Evolutionary conservation across 2,888 invertebrate species (phyloP).

Genomic region (Acleris holmiana): DNA sequence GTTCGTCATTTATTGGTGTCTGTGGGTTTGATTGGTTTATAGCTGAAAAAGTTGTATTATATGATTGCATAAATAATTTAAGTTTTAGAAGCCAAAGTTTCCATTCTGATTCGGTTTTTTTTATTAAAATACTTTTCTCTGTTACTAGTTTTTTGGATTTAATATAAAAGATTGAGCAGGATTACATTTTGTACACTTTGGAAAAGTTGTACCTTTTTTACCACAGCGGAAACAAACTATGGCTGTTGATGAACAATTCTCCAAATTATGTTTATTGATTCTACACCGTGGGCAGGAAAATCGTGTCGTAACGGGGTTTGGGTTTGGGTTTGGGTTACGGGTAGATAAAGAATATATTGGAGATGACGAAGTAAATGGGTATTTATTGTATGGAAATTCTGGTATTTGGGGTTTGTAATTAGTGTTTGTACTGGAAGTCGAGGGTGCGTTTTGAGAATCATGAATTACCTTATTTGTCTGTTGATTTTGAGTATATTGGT

Average conservation of each 20-base stretch:
- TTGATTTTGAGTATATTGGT: too few relatives aligned
- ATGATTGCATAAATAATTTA: neutral
- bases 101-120: neutral
- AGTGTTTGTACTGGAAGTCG: too few relatives aligned
- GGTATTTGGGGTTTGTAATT: neutral
- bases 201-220: neutral
- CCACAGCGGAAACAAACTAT: constrained; percentile 1
- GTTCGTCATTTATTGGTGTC: neutral
- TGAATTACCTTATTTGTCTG: too few relatives aligned
- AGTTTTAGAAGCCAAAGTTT: neutral
- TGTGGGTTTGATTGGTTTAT: neutral
- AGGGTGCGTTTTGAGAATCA: too few relatives aligned
- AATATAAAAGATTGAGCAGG: neutral
- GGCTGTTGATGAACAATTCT: neutral
- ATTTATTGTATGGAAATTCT: neutral
- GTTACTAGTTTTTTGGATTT: neutral
- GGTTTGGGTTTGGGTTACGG: neutral
- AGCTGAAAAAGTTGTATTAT: neutral
- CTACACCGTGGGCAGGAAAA: neutral
- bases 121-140: neutral
- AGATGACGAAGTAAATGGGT: too few relatives aligned
- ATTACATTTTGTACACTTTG: neutral
- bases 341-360: too few relatives aligned
- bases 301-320: neutral
- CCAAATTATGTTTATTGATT: neutral